Conservation (phyloP, 92 coral and sea anemone species). For the Phenganax stokvisi region DNA sequence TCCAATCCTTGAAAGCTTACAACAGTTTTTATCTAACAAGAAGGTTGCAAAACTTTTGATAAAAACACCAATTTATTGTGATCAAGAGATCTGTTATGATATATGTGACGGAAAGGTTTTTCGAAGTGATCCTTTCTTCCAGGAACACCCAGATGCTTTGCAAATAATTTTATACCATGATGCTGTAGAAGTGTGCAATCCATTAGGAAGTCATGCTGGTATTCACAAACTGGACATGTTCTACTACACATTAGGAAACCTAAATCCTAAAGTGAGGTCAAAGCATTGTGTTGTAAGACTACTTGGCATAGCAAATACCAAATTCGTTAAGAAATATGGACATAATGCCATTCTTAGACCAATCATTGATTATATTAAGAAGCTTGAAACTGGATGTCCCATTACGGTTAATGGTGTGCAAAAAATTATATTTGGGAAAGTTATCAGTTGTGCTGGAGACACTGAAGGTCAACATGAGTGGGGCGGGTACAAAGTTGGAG, state of each 20-base stretch:
- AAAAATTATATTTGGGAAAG: conserved; percentile 19
- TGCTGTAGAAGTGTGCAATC: conserved; percentile 41
- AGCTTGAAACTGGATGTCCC: conserved; percentile 28
- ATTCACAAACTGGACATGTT: conserved; percentile 20
- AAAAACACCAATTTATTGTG: conserved; percentile 30
- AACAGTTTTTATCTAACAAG: conserved; percentile 39
- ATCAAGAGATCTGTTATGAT: conserved; percentile 13
- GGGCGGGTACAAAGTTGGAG: background rate
- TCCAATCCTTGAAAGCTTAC: conserved; percentile 23
- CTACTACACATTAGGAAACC: conserved; percentile 29
- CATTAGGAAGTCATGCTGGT: conserved; percentile 35
- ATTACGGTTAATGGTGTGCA: background rate
- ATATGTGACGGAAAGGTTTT: background rate
- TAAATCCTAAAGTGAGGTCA: conserved; percentile 16
- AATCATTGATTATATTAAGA: conserved; percentile 5
- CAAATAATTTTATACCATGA: conserved; percentile 27
- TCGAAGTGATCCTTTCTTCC: background rate
- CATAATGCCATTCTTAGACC: conserved; percentile 30
- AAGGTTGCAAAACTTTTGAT: conserved; percentile 32
- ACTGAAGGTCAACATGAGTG: conserved; percentile 1
- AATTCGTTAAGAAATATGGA: conserved; percentile 32
- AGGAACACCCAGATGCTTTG: conserved; percentile 9
- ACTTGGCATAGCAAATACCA: conserved; percentile 32
- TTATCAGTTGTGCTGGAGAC: conserved; percentile 3
- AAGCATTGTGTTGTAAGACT: conserved; percentile 1